Base-by-base conservation (phyloP, 2,113 vertebrate species). In the Cyprinodon brontotheroides region DNA sequence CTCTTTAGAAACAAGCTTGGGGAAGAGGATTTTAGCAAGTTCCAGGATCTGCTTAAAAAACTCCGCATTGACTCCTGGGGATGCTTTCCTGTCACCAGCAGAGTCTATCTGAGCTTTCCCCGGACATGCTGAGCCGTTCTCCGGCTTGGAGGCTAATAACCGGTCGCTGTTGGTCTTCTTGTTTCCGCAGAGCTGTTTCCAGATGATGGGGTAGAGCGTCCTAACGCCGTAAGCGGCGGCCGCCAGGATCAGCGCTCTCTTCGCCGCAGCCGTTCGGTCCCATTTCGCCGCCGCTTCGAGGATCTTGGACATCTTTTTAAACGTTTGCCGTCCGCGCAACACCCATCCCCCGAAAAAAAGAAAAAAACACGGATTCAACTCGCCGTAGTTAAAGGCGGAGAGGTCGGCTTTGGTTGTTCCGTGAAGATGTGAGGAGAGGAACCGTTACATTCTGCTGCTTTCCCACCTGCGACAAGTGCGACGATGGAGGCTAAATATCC, bases 21-120 rank as follows among this genome's bases (percentile, higher is more conserved):
- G 98, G 75, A 99, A 98, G 7, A 99, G 96, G 77, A 99, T 96
- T 79, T 86, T 94, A 45, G 93, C 93, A 11, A 99, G 97, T 73
- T 95, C 94, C 37, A 96, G 83, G 17, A 99, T 95, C 93, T 99
- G 97, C 87, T 78, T 91, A 80, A 96, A 95, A 69, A 99, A 99
- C 45, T 94, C 95, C 2, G 96, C 95, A 72, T 98, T 93, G 43
- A 98, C 92, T 0, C 94, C 96, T 0, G 97, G 97, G 1, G 96
- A 94, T 11, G 89, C 37, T 72, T 82, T 91, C 66, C 47, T 89
- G 3, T 53, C 77, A 0, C 61, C 80, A 39, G 40, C 39, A 1
- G 29, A 36, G 6, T 85, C 84, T 2, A 8, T 12, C 1, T 17
- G 65, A 0, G 84, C 57, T 4, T 72, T 80, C 0, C 61, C 78